Base-by-base conservation (phyloP, 2,888 invertebrate species). In the Ashinkailepas kermadecensis region DNA sequence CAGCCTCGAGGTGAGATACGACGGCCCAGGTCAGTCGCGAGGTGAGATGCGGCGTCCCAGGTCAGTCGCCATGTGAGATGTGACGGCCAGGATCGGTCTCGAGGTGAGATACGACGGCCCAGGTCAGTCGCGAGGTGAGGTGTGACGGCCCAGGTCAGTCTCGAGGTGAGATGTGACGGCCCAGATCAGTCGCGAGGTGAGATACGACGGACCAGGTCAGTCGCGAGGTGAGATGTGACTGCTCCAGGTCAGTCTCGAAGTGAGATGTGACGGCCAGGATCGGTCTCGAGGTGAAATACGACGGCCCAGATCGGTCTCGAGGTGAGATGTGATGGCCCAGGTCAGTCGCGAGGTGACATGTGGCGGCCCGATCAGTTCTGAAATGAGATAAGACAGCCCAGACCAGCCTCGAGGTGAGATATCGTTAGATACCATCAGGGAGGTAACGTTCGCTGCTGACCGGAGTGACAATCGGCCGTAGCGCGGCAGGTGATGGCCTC, bases 1-100 rank as follows among this genome's bases (percentile, higher is more conserved):
- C 84, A 90, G 91, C 57, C 90, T 92, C 85, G 90, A 91, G 87
- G 89, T 89, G 84, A 84, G 85, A 59, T n/a, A 65, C 62, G 62
- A 18, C 13, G 12, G 21, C 21, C 39, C 2, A 39, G 39, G 4
- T 39, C 39, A 39, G 39, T 3, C 39, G 1, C 39, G 39, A 39
- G 39, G 39, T 39, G 39, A 39, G 39, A 39, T 39, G 39, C 4
- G 39, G 39, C 39, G 39, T 1, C 39, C 18, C 25, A 67, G 13
- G 12, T 25, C 25, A 25, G 25, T 11, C n/a, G 25, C 11, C 39
- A 39, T 39, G 70, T 21, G 56, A 74, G 70, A 56, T 21, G 15
- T 10, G 67, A 13, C 10, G 18, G 25, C 23, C 25, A 13, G 25
- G 13, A 13, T 10, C 12, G 10, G 11, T 23, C 4, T 25, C 12